Conservation (phyloP, 30 jellyfish, hydroid and myxozoan genomes). For the Haliclystus octoradiatus region DNA sequence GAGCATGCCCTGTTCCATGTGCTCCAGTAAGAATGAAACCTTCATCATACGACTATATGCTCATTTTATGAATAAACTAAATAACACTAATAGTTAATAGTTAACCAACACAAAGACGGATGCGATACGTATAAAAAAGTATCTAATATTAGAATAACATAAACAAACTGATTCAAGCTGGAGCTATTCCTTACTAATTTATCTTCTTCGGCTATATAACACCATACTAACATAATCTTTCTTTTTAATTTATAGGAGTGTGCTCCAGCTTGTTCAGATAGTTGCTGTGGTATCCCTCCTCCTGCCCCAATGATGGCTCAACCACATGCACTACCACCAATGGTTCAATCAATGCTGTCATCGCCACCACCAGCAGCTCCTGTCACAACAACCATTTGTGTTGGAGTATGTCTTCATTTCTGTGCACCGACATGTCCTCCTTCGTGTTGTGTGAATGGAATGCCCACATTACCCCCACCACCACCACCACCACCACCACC, state of each 20-base stretch:
- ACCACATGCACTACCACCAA: too few relatives aligned
- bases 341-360: constrained; percentile 39
- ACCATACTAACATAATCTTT: too few relatives aligned
- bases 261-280: constrained; percentile 88
- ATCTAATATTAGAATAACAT: too few relatives aligned
- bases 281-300: constrained; percentile 70
- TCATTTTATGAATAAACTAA: too few relatives aligned
- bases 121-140: too few relatives aligned
- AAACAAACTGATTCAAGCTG: too few relatives aligned
- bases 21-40: constrained; percentile 70
- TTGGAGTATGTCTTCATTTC: constrained; percentile 52
- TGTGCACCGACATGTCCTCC: constrained; percentile 85
- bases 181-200: too few relatives aligned
- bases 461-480: constrained; percentile 55
- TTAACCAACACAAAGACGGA: too few relatives aligned
- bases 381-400: constrained; percentile 43
- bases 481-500: constrained; percentile 63
- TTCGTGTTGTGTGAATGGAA: constrained; percentile 57
- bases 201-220: too few relatives aligned
- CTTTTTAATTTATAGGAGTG: constrained; percentile 38
- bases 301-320: too few relatives aligned
- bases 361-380: constrained; percentile 23
- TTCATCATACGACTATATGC: too few relatives aligned
- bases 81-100: too few relatives aligned
- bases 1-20: constrained; percentile 89